Percentiles rank a stretch among this genome's conserved stretches.
Evolutionary conservation across 2,797 vertebrate genomes (phyloP).

Genomic region (Acrocephalus scirpaceus): DNA sequence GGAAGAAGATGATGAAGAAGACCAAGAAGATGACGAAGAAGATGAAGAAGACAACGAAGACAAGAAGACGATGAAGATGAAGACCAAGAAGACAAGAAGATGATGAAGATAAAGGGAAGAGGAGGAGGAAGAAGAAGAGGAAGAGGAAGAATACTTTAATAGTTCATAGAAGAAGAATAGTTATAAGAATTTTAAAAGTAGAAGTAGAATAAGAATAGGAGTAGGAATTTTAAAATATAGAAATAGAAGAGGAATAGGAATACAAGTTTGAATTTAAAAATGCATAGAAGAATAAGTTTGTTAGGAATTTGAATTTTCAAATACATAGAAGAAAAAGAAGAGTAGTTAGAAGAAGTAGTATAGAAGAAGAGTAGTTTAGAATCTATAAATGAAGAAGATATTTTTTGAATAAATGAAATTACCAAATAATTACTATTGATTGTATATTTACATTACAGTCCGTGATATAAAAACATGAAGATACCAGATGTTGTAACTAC

Average conservation of each 20-base stretch:
- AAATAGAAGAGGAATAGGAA: neutral
- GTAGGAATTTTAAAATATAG: too few species aligned
- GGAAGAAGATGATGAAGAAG: neutral
- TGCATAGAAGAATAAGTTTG: too few species aligned
- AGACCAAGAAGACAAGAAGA: too few species aligned
- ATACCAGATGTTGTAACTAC: too few species aligned
- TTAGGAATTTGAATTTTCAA: too few species aligned
- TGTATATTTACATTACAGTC: neutral
- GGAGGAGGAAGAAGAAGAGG: neutral
- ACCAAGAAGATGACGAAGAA: neutral
- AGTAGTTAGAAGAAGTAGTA: too few species aligned
- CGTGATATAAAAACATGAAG: neutral
- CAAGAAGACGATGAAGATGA: too few species aligned
- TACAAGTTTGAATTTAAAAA: too few species aligned
- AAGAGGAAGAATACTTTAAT: neutral
- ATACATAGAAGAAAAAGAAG: too few species aligned
- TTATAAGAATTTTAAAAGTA: neutral
- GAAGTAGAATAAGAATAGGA: too few species aligned
- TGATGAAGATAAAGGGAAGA: too few species aligned
- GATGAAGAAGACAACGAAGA: too few species aligned
- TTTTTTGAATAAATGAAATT: fast-evolving
- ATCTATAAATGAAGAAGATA: neutral
- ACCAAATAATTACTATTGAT: neutral
- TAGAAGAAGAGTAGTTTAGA: neutral
- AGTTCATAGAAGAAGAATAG: neutral